Evolutionary conservation across 2,113 vertebrate species (phyloP), one percentile per base, ranked within the genome.

Genomic region (Salvelinus fontinalis): DNA sequence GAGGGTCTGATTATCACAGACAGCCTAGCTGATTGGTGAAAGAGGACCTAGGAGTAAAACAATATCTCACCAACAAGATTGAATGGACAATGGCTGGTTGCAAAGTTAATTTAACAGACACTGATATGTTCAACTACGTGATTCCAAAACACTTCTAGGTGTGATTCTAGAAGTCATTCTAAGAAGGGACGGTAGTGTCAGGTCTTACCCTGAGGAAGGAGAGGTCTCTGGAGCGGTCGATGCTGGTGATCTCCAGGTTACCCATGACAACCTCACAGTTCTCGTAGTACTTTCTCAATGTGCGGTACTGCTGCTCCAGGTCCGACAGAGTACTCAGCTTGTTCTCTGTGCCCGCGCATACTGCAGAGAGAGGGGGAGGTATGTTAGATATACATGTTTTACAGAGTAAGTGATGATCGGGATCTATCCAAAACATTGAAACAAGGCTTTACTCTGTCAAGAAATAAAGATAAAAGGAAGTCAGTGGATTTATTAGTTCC

Each of bases 221-320:
- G 84, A 99, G 97, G 90, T 99, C 94, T 16, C 96, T 91, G 86
- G 95, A 97, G 89, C 95, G 97, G 86, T 97, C 97, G 0, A 99
- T 99, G 94, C 96, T 99, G 78, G 98, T 99, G 91, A 99, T 99
- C 92, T 99, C 98, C 73, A 99, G 94, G 93, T 99, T 99, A 64
- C 98, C 98, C 98, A 99, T 99, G 49, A 99, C 97, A 0, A 99
- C 97, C 88, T 99, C 98, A 0, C 98, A 99, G 92, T 97, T 99
- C 85, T 98, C 97, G 80, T 99, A 99, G 93, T 97, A 98, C 85
- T 99, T 99, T 84, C 95, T 96, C 84, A 99, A 88, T 65, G 96
- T 97, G 62, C 96, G 95, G 77, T 98, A 99, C 89, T 99, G 97
- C 91, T 99, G 97, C 78, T 99, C 97, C 90, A 98, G 93, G 89